Evolutionary conservation across 1,140 invertebrate genomes (phyloP).

Genomic region (Drosophila ambigua): DNA sequence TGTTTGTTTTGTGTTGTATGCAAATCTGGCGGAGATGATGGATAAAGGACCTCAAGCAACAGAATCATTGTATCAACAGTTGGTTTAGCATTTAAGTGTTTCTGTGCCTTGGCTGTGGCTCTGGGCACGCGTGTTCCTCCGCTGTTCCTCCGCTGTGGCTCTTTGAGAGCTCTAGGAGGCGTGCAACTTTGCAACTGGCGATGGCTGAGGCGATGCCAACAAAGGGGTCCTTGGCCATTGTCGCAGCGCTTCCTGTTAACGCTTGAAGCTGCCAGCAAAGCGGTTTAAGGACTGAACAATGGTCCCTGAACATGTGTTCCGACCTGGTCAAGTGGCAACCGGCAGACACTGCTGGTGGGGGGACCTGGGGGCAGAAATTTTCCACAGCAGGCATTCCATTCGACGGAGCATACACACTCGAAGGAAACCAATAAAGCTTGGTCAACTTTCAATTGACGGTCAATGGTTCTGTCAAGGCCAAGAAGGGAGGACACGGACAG

Average conservation of each 20-base stretch:
- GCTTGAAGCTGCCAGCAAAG: neutral
- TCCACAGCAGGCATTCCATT: conserved; percentile 14
- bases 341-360: too few relatives aligned
- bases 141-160: too few relatives aligned
- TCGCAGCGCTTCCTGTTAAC: neutral
- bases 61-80: conserved; percentile 25
- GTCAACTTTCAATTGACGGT: conserved; percentile 55
- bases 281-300: too few relatives aligned
- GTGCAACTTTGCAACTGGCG: conserved; percentile 15
- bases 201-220: conserved; percentile 18
- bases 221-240: conserved; percentile 1
- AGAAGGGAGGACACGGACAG: conserved; percentile 30
- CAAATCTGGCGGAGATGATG: conserved; percentile 34
- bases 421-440: conserved; percentile 66
- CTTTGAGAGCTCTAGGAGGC: neutral
- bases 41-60: conserved; percentile 9
- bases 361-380: conserved; percentile 12
- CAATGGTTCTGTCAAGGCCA: conserved; percentile 43
- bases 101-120: neutral
- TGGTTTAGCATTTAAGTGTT: conserved; percentile 12
- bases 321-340: too few relatives aligned
- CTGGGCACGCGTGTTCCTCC: too few relatives aligned
- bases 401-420: conserved; percentile 12
- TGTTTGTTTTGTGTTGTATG: conserved; percentile 15
- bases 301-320: too few relatives aligned